Conservation (phyloP, 2,888 invertebrate genomes). For the Trisateles emortualis region DNA sequence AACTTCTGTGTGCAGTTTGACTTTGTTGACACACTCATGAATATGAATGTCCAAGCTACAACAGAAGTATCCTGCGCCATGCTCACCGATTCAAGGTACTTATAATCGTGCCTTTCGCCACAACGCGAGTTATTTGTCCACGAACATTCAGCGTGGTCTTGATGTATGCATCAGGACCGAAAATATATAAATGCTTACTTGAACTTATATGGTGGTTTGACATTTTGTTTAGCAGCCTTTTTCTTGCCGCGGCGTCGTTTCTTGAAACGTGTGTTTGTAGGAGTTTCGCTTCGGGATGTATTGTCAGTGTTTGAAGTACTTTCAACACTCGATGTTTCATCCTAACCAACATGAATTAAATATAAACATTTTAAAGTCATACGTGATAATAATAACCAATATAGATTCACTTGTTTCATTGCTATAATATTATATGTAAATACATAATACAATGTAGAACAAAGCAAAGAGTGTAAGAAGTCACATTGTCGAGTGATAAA, state of each 20-base stretch:
- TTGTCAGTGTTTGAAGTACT: constrained; percentile 94
- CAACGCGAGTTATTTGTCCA: too few species aligned
- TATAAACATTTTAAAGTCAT: not conserved
- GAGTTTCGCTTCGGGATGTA: constrained; percentile 93
- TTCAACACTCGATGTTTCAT: constrained; percentile 93
- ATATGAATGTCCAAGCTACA: too few species aligned
- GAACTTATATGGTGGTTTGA: constrained; percentile 92
- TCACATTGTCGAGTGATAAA: constrained; percentile 23
- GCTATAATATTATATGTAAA: not conserved
- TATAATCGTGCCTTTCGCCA: too few species aligned
- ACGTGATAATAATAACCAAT: not conserved
- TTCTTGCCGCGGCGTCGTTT: constrained; percentile 87
- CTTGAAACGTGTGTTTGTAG: constrained; percentile 89
- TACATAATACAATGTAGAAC: constrained; percentile 9
- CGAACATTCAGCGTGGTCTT: too few species aligned
- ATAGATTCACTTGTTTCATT: not conserved
- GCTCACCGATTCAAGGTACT: too few species aligned
- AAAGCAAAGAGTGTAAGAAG: constrained; percentile 19
- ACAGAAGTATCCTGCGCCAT: too few species aligned
- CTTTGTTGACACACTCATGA: too few species aligned
- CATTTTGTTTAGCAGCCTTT: constrained; percentile 86
- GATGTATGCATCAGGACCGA: too few species aligned
- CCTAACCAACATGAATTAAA: constrained; percentile 53
- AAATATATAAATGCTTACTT: too few species aligned
- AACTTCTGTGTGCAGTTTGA: too few species aligned